Evolutionary conservation across 2,113 vertebrate species (phyloP).

Genomic region (Mugil cephalus): DNA sequence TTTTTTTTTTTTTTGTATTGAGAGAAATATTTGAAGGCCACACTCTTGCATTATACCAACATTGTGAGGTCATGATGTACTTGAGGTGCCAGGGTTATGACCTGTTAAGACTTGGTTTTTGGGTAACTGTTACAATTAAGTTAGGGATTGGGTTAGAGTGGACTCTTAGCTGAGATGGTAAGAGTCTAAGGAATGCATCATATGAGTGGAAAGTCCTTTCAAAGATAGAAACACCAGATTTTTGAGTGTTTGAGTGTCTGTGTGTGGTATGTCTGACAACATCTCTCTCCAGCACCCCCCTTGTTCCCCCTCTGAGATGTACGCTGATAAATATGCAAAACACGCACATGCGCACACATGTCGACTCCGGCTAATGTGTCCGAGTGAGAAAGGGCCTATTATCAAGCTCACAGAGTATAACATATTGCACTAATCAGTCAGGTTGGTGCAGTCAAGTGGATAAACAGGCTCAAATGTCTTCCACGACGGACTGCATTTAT

Average conservation of each 20-base stretch:
- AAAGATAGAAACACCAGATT: no score
- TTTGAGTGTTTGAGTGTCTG: neutral
- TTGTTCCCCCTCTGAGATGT: neutral
- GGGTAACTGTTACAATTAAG: no score
- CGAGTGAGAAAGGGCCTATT: neutral
- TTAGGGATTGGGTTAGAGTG: no score
- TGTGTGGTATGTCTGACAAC: constrained; percentile 11
- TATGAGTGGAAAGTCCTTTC: no score
- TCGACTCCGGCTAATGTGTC: neutral
- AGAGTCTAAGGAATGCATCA: no score
- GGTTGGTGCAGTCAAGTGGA: constrained; percentile 26
- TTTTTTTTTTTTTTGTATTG: no score
- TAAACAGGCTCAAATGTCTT: constrained; percentile 13
- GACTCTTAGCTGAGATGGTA: no score
- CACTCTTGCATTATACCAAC: no score
- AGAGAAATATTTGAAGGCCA: no score
- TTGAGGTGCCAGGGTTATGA: no score
- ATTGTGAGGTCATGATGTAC: no score
- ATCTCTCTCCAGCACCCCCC: neutral
- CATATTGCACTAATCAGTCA: constrained; percentile 17
- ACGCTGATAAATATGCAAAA: neutral
- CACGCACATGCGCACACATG: neutral
- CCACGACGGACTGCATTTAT: neutral
- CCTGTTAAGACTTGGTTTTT: no score
- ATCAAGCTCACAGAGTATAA: neutral